Evolutionary conservation across 2,113 vertebrate genomes (phyloP), one percentile per base, ranked within the genome.

Genomic region (Planiliza haematocheilus): DNA sequence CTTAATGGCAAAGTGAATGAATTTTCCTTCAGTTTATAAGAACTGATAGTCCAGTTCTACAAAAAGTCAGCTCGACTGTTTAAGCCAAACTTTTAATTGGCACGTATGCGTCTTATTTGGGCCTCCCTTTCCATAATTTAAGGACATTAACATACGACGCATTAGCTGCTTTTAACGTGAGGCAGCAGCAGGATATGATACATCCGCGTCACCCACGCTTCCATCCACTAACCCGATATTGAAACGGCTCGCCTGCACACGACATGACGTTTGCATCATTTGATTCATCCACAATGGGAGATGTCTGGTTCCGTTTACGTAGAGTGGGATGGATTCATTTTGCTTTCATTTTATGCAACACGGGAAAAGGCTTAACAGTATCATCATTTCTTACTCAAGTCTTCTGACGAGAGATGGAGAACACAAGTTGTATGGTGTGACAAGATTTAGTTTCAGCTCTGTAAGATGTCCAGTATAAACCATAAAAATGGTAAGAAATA

Each of bases 21-120:
- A 64, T 85, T 88, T 88, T 78, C 73, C 57, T 79, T 50, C 24
- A 74, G 60, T 58, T 45, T 49, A 48, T 17, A 4, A 56, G 18
- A 67, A 70, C 13, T 41, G 38, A 9, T 50, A 46, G 41, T 77
- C 51, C 46, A 73, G 39, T 61, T 57, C 56, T 39, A 8, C 73
- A 8, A 9, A 83, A 61, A 66, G 73, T 72, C n/a, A n/a, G 20
- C 24, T 12, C 42, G 9, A 20, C 16, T 67, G 7, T 2, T 21
- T 8, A n/a, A n/a, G n/a, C n/a, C n/a, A n/a, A n/a, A n/a, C n/a
- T 42, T 76, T 46, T 38, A 16, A 70, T 60, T 24, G 7, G 4
- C 11, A 11, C 43, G 10, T 37, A 17, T 30, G 24, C 24, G 5
- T 30, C 24, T 30, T 30, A 30, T 30, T 30, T 30, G 2, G 24